Base-by-base conservation (phyloP, 1,140 invertebrate genomes). In the Archegozetes longisetosus region DNA sequence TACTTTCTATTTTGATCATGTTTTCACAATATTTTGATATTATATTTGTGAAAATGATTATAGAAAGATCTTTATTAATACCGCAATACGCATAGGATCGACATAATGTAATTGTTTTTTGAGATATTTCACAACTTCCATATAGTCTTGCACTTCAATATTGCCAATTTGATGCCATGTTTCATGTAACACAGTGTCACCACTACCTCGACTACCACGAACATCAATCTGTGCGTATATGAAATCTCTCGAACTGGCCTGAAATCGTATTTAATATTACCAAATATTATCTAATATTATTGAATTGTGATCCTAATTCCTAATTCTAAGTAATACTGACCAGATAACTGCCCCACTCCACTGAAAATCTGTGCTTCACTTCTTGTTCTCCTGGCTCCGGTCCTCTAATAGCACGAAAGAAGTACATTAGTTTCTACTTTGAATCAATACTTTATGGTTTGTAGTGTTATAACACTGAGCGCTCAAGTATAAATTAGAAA, bases 101-200 rank as follows among this genome's bases (percentile, higher is more conserved):
- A 94, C 83, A 67, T 87, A 92, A 68, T 88, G 84, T 1, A 90
- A 74, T 17, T 84, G 83, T 63, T 89, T 84, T 22, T 84, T 76
- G 22, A 92, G 77, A 68, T 89, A 88, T 13, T 62, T 24, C 2
- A 59, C 32, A 3, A 61, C 47, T 27, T 49, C 1, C 9, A 61
- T 23, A 22, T 61, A 32, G 28, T 60, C 60, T 2, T 52, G 25
- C 2, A 60, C 48, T 28, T 48, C 55, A 20, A 61, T 28, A n/a
- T 22, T 13, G 12, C 60, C 60, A 22, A 58, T n/a, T 3, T 25
- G 20, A 55, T 59, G 56, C 46, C 55, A 58, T n/a, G 26, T 59
- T 58, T 58, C 46, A 46, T 58, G 56, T 25, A 52, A 28, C 12
- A 58, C 9, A 9, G 14, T 22, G 48, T 61, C 47, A 1, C 32